phyloP scores from a whole-genome alignment of 2,113 vertebrate genomes.

The Lycocorax pyrrhopterus region DNA sequence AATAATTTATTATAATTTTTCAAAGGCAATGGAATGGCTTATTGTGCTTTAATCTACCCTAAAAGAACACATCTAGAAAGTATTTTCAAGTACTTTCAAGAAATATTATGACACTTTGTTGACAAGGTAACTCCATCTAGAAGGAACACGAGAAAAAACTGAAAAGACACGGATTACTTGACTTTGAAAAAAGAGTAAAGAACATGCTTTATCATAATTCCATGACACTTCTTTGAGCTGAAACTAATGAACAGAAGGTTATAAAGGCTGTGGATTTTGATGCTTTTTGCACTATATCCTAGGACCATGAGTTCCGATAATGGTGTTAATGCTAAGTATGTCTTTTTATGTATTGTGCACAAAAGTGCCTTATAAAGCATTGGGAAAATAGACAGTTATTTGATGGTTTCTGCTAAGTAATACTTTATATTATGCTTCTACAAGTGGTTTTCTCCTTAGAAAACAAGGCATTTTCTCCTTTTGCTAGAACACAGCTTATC shows the following conservation, averaged over 20 bases:
- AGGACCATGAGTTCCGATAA: not conserved
- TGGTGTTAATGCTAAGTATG: not conserved
- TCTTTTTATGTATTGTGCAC: not conserved
- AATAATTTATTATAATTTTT: not conserved
- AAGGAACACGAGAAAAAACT: not conserved
- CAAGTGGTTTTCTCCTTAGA: not conserved
- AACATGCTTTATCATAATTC: not conserved
- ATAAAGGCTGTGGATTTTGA: not conserved
- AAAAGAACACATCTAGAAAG: not conserved
- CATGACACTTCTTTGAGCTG: not conserved
- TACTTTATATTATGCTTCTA: not conserved
- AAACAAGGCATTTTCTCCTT: not conserved
- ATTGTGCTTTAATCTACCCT: not conserved
- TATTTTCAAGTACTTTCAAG: not conserved
- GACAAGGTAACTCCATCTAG: not conserved
- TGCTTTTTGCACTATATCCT: not conserved
- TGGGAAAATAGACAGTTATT: not conserved
- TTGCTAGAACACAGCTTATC: not conserved
- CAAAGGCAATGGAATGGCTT: not conserved
- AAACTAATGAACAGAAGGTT: not conserved
- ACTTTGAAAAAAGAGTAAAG: not conserved
- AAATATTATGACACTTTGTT: conserved; percentile 3
- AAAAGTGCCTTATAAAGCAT: not conserved
- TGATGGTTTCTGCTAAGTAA: not conserved
- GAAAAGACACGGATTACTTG: not conserved